A percentile compares a stretch with the other conserved stretches of the same genome.
Evolutionary conservation across 1,140 invertebrate genomes (phyloP).

Genomic region (Gonatopus flavifemur): DNA sequence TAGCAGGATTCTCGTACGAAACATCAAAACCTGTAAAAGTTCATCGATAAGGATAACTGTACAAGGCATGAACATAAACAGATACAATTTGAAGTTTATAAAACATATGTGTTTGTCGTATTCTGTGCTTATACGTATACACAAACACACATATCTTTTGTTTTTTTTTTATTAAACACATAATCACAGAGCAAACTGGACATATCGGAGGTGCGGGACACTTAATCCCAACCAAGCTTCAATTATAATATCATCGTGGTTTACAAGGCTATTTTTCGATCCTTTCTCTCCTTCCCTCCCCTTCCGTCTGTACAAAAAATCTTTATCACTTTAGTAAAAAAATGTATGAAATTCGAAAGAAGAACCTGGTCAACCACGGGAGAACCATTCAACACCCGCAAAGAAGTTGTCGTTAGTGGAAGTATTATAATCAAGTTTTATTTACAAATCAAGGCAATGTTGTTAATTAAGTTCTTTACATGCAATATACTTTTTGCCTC

Average conservation of each 20-base stretch:
- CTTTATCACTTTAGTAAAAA: constrained; percentile 32
- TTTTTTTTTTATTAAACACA: constrained; percentile 51
- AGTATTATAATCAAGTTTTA: constrained; percentile 51
- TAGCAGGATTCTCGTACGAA: too few relatives aligned
- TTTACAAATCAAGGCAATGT: constrained; percentile 57
- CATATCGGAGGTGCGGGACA: constrained; percentile 40
- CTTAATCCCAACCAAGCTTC: constrained; percentile 22
- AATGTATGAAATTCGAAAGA: constrained; percentile 33
- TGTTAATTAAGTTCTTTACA: constrained; percentile 46
- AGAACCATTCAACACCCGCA: constrained; percentile 18
- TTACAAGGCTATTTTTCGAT: constrained; percentile 7
- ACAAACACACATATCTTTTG: constrained; percentile 9
- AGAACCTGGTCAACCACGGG: constrained; percentile 15
- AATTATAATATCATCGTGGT: constrained; percentile 4
- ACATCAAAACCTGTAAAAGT: too few relatives aligned
- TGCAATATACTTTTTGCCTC: constrained; percentile 16
- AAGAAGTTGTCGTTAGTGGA: constrained; percentile 41
- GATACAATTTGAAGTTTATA: too few relatives aligned
- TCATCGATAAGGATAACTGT: too few relatives aligned
- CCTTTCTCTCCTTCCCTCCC: neutral
- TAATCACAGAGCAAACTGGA: constrained; percentile 54
- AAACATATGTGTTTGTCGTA: too few relatives aligned
- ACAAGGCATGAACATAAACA: too few relatives aligned
- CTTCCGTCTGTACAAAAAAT: constrained; percentile 37
- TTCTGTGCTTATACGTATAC: constrained; percentile 3